Percentiles rank a stretch among this genome's conserved stretches.
These are phyloP conservation scores for Trachymyrmex cornetzi DNA, from an alignment of 1,140 invertebrate genomes.

Conservation along the genomic window DNA sequence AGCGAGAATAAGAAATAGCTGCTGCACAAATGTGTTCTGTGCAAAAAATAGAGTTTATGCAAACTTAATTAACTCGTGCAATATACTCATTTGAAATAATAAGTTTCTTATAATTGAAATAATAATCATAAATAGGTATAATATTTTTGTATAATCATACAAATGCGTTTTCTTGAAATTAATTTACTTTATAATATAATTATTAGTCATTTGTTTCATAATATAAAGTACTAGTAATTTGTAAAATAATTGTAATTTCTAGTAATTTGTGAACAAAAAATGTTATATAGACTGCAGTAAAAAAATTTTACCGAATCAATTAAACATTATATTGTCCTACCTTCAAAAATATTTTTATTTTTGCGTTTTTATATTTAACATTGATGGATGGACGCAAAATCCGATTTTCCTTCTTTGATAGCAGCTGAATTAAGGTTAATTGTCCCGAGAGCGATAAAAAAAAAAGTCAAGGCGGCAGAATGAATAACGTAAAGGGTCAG, in stretches of 20 bases:
- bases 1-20: not conserved
- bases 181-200: constrained; percentile 7
- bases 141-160: not conserved
- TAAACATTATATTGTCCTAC: not conserved
- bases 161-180: not conserved
- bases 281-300: not conserved
- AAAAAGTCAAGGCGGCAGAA: not conserved
- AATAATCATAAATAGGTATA: not conserved
- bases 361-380: not conserved
- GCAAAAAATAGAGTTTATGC: not conserved
- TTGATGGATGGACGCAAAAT: not conserved
- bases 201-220: not conserved
- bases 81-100: not conserved
- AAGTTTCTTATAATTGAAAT: not conserved
- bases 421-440: not conserved
- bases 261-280: not conserved
- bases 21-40: not conserved
- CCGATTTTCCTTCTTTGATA: not conserved
- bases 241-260: no score
- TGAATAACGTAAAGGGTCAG: constrained; percentile 30
- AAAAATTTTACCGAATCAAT: not conserved
- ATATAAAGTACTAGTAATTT: no score
- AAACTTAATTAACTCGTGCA: constrained; percentile 14
- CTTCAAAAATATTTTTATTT: not conserved
- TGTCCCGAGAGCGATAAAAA: not conserved